Evolutionary conservation across 1,140 invertebrate species (phyloP), one percentile per base, ranked within the genome.

Genomic region (Drosophila seguyi): DNA sequence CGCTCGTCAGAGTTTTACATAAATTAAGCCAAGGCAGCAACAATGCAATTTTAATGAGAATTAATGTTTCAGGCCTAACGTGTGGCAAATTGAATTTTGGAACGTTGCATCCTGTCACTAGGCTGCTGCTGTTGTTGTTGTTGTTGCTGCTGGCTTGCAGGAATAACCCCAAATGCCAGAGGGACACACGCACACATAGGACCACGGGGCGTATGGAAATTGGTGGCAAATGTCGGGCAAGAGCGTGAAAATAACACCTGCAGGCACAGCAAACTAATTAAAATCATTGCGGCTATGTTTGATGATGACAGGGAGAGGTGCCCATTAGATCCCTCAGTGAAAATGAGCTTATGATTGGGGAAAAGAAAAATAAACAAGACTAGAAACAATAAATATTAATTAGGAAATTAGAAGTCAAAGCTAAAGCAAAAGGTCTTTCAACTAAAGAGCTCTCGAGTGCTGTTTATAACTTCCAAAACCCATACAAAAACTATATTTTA

Each of bases 181-280:
- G 45, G 69, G 77, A 57, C 27, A 22, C 25, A 16, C 6, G 14
- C 7, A 27, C 25, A 27, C 4, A 27, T 5, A 29, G 27, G n/a
- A 31, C 47, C 38, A 20, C 42, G 36, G 56, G 34, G 45, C 42
- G 41, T 61, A 55, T 55, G 55, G 44, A 57, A 59, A 44, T 81
- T 86, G 71, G 52, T 29, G 69, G 59, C 62, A 36, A 48, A 42
- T 62, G 55, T 10, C 41, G 31, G 39, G 47, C 56, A 52, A 52
- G 47, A 73, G 71, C 83, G 62, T 67, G 79, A 82, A 84, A 63
- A 68, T 56, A 83, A 76, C 84, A 87, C 83, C 84, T 88, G 84
- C 72, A 63, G 76, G 62, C 73, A 38, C 8, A 44, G 48, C 48
- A 78, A 75, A 63, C 84, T 87, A 88, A 87, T 87, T 87, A 88